Evolutionary conservation across 2,113 vertebrate species (phyloP).

Genomic region (Pollimyrus isidori): DNA sequence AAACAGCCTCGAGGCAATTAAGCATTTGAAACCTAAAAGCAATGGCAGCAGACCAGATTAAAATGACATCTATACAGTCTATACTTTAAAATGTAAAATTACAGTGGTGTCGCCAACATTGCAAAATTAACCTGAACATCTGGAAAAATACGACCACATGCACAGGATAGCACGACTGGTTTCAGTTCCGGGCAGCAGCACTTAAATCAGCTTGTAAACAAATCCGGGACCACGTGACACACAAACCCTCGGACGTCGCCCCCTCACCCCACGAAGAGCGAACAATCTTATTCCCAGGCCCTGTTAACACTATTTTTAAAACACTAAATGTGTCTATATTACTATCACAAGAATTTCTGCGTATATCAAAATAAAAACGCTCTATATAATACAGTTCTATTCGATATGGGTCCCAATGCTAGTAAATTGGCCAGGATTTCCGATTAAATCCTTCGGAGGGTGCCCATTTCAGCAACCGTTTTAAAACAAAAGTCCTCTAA

Average conservation of each 20-base stretch:
- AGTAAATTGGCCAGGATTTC: background rate
- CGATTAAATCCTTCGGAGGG: background rate
- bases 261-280: background rate
- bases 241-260: background rate
- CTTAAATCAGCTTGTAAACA: constrained; percentile 11
- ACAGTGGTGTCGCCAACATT: background rate
- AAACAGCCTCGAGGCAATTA: background rate
- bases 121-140: background rate
- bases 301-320: background rate
- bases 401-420: background rate
- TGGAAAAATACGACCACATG: background rate
- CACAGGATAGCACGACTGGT: background rate
- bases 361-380: background rate
- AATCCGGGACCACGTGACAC: constrained; percentile 16
- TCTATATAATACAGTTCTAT: background rate
- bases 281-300: background rate
- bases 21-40: background rate
- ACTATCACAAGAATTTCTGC: background rate
- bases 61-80: background rate
- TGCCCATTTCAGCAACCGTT: background rate
- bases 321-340: background rate
- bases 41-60: background rate
- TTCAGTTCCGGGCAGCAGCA: background rate
- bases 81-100: background rate
- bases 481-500: background rate